Evolutionary conservation across 2,797 vertebrate genomes (phyloP), one percentile per base, ranked within the genome.

Genomic region (Lepus townsendii): DNA sequence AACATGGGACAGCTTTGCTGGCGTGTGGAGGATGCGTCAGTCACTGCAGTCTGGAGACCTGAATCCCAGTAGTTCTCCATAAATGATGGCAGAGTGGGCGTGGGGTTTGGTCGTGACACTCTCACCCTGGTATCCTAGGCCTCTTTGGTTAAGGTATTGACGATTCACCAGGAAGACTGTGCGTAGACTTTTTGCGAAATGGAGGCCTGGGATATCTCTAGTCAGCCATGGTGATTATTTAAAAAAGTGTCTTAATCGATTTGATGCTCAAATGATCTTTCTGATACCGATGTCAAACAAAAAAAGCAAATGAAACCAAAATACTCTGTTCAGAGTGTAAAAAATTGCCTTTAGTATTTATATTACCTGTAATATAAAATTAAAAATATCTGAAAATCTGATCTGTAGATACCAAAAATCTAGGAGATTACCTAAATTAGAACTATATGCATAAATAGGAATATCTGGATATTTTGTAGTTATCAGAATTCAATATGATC

Each of bases 1-100:
- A 96, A 73, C 38, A 30, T 93, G 75, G 69, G 95, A 95, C 96
- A 96, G 96, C 71, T 85, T 90, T 60, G 57, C 30, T n/a, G 1
- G 30, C 11, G 4, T 60, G 20, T 17, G 16, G 20, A 10, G 3
- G 60, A 30, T 26, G 30, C 10, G 65, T 22, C 17, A 26, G 1
- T 71, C 3, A 10, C 3, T 42, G 30, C 77, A 12, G 47, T 73
- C n/a, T 75, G 75, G 68, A 83, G 72, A 19, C 82, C 60, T 17
- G 60, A 68, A 32, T 54, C 22, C 79, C 16, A 52, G 7, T 27
- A 26, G 62, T 16, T 2, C 47, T 35, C 1, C 14, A 20, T 65
- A 65, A 92, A 42, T 85, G n/a, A 35, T 38, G 27, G 22, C 14
- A 12, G n/a, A 9, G 20, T 27, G 13, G 27, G 42, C 30, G 26